These are phyloP conservation scores for Colossoma macropomum DNA, from an alignment of 2,113 vertebrate species.

Conservation along the genomic window DNA sequence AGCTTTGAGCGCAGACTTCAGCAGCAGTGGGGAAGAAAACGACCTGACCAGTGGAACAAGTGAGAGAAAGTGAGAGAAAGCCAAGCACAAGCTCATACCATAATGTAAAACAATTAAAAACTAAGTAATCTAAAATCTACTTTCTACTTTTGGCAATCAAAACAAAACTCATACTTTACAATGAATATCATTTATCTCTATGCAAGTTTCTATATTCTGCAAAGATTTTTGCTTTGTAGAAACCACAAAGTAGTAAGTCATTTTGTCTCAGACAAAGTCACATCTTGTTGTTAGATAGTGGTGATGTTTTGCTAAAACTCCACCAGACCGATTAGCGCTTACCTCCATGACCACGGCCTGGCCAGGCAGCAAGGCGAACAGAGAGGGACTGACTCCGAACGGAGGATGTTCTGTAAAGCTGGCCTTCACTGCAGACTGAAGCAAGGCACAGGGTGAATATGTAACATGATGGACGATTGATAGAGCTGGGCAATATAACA, in stretches of 20 bases:
- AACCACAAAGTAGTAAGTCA: too few species aligned
- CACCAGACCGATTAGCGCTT: constrained; percentile 33
- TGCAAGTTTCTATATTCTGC: too few species aligned
- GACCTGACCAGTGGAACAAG: constrained; percentile 75
- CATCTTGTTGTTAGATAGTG: too few species aligned
- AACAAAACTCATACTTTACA: too few species aligned
- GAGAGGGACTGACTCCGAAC: constrained; percentile 84
- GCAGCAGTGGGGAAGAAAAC: constrained; percentile 83
- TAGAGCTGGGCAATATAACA: too few species aligned
- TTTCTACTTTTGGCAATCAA: too few species aligned
- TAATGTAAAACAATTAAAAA: too few species aligned
- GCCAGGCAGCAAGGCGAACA: constrained; percentile 84
- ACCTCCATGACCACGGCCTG: constrained; percentile 83
- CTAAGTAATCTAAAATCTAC: too few species aligned
- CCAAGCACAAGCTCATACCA: not conserved
- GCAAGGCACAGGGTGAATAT: not conserved
- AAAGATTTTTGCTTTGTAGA: too few species aligned
- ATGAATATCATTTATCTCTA: not conserved
- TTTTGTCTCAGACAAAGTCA: too few species aligned
- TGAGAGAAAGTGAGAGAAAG: not conserved
- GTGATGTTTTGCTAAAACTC: not conserved
- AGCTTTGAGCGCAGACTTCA: constrained; percentile 73
- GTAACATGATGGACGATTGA: not conserved
- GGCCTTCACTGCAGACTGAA: constrained; percentile 72
- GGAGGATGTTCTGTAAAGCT: constrained; percentile 83